Conservation (phyloP, 2,113 vertebrate species). For the Nestor notabilis region DNA sequence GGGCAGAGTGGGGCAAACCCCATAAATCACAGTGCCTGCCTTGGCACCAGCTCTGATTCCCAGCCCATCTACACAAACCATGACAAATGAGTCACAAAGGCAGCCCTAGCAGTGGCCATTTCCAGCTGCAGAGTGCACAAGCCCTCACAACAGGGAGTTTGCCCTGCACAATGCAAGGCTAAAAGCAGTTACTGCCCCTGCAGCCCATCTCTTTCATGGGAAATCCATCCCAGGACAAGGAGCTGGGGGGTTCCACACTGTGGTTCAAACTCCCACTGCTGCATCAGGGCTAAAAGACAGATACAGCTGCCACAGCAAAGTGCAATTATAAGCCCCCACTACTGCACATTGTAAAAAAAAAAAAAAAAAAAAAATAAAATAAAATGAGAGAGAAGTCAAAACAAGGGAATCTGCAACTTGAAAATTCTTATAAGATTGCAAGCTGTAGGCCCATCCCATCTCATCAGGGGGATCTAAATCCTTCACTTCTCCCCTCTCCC, state of each 20-base stretch:
- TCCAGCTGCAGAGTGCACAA: neutral
- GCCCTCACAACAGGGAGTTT: neutral
- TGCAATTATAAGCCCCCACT: neutral
- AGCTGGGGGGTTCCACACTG: fast-evolving
- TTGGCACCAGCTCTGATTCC: neutral
- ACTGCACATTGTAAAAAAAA: no score
- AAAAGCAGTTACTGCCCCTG: neutral
- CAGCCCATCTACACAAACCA: neutral
- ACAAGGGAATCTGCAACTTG: neutral
- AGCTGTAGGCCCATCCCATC: neutral
- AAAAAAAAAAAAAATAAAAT: no score
- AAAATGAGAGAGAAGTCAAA: neutral
- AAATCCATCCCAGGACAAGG: fast-evolving
- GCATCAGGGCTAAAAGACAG: neutral
- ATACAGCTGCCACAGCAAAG: neutral
- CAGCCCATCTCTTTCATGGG: neutral
- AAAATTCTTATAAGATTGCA: neutral
- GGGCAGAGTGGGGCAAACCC: fast-evolving
- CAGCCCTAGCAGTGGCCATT: neutral
- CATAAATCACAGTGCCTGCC: neutral
- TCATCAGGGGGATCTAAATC: neutral
- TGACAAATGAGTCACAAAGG: neutral
- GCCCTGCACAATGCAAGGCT: neutral
- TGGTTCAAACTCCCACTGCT: neutral
- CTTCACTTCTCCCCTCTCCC: neutral